Evolutionary conservation across 2,797 vertebrate genomes (phyloP), one percentile per base, ranked within the genome.

Genomic region (Gymnoscopelus braueri): DNA sequence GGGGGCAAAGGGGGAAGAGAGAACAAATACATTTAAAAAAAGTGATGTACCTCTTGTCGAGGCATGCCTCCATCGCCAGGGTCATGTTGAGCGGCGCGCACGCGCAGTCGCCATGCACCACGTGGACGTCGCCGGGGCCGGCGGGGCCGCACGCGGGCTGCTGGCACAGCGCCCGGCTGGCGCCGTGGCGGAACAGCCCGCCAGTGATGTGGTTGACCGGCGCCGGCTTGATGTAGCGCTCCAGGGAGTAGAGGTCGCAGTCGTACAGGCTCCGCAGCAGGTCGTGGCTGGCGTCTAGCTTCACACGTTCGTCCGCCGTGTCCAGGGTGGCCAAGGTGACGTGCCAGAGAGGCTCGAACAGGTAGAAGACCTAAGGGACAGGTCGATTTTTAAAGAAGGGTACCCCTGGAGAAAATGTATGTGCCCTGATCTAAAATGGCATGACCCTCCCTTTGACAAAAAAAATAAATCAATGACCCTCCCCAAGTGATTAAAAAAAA

Each of bases 281-380:
- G 19, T 19, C 19, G 19, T 1, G 19, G 19, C 19, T 19, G 19
- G 19, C 96, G 0, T 96, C 97, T 74, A 97, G 90, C 94, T 97
- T 96, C 80, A 96, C 94, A 7, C 96, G 91, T 47, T 96, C 90
- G 79, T 97, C 96, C 0, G 92, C 89, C 0, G 97, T 96, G 51
- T 97, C 95, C 71, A 98, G 90, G 0, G 95, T 95, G 67, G 95
- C 95, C 88, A n/a, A n/a, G n/a, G 97, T 96, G 14, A 98, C 96
- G 0, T 98, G 97, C 81, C 97, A 97, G 32, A 98, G 96, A 29
- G 97, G 97, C 90, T 98, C 97, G 1, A 97, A 98, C 89, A 98
- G 92, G 92, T 98, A 98, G 91, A 98, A 98, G 58, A 19, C 19
- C 19, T 19, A 19, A n/a, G n/a, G n/a, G n/a, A n/a, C n/a, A n/a